Evolutionary conservation across 2,113 vertebrate species (phyloP).

Genomic region (Todiramphus chloris): DNA sequence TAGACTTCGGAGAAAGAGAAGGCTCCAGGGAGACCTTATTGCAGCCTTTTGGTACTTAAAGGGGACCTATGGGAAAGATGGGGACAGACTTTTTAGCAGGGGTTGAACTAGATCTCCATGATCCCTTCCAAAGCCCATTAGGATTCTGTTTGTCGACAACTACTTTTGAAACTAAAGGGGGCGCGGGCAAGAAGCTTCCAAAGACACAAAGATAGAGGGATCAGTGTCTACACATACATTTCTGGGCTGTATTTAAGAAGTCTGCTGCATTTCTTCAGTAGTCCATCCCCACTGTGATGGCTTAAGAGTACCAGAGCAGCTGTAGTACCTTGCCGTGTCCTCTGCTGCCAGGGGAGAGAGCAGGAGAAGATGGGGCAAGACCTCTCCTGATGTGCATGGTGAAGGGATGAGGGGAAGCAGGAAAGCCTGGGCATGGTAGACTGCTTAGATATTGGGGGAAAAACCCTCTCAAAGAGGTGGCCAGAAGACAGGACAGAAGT

Average conservation of each 20-base stretch:
- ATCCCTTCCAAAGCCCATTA: too few species aligned
- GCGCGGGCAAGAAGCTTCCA: not conserved
- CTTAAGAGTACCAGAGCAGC: accelerated
- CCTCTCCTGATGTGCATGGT: accelerated
- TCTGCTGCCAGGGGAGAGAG: not conserved
- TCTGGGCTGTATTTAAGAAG: not conserved
- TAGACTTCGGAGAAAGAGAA: not conserved
- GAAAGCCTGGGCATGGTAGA: not conserved
- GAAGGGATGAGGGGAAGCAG: not conserved
- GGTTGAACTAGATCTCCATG: too few species aligned
- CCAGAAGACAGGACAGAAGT: not conserved
- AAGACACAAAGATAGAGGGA: too few species aligned
- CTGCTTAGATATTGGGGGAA: too few species aligned
- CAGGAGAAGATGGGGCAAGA: accelerated
- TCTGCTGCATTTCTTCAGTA: not conserved
- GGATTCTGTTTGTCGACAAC: too few species aligned
- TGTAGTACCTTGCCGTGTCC: accelerated
- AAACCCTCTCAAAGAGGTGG: not conserved
- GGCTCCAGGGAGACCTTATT: not conserved
- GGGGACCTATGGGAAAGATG: not conserved
- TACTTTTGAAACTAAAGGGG: not conserved
- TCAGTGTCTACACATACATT: too few species aligned
- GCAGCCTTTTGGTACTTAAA: not conserved
- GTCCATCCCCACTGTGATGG: accelerated
- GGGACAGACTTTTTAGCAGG: not conserved